Evolutionary conservation across 2,797 vertebrate genomes (phyloP), one percentile per base, ranked within the genome.

Genomic region (Synanceia verrucosa): DNA sequence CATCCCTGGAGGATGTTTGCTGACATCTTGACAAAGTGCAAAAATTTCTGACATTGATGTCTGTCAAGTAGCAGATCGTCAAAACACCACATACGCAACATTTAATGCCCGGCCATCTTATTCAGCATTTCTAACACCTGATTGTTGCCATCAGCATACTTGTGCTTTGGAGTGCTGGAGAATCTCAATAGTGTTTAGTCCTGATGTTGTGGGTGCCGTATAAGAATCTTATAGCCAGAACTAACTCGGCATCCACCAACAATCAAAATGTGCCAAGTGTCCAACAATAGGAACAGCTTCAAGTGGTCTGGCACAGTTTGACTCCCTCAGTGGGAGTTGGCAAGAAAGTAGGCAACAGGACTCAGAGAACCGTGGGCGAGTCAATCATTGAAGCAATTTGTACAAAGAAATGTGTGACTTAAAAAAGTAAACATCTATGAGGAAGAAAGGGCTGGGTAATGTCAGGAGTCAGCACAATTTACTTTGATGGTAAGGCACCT

Each of bases 21-120:
- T 93, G 93, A 94, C 84, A 86, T 94, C 95, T 94, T 96, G 95
- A 97, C 95, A 95, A 94, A 92, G 93, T 86, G 90, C 93, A 69
- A 78, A 76, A 93, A 94, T 86, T 88, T 94, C 90, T 94, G 95
- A 97, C 95, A 94, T 90, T 95, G 95, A 97, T 89, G 92, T 92
- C 94, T 97, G 96, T 96, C 96, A 96, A 95, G 93, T 90, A 93
- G 87, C 88, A 83, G 91, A 89, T 92, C 48, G 86, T 89, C 90
- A 72, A 66, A 71, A 77, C 63, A 68, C 55, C 68, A 81, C 93
- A 90, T 90, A 83, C 78, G 86, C 80, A 86, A 87, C 82, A 41
- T 90, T 90, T 91, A 91, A 78, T 55, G 64, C 56, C 55, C 34
- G 14, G 69, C 47, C 73, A 44, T 78, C 76, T 80, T 86, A 68